phyloP scores from a whole-genome alignment of 35 echinoderm and acorn worm species.

The Acanthaster planci region DNA sequence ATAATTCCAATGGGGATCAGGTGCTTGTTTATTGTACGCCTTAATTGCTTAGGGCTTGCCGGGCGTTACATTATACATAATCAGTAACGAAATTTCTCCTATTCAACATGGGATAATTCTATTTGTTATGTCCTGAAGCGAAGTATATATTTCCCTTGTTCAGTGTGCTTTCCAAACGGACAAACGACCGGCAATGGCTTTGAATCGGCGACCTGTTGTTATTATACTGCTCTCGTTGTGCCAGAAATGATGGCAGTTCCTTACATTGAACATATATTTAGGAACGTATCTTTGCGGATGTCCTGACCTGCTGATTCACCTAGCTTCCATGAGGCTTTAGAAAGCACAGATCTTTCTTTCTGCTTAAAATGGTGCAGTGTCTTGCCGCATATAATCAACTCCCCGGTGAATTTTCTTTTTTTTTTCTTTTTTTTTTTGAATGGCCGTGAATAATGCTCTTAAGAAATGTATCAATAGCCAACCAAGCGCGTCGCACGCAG shows the following conservation, averaged over 20 bases:
- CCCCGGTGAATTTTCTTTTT: no score
- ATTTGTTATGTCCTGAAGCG: slow-evolving; percentile 5
- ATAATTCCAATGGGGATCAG: background rate
- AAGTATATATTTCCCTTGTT: background rate
- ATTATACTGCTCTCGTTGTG: no score
- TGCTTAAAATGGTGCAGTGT: background rate
- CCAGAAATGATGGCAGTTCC: no score
- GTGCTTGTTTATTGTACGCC: slow-evolving; percentile 10
- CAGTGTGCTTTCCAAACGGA: background rate
- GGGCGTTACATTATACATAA: background rate
- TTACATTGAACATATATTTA: no score
- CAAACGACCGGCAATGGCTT: background rate
- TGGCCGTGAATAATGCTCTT: background rate
- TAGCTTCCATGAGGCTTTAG: no score
- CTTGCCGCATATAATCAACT: background rate
- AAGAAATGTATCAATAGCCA: background rate
- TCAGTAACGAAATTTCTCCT: slow-evolving; percentile 11
- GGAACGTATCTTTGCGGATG: background rate
- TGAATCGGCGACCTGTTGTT: background rate
- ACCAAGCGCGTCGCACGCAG: slow-evolving; percentile 15
- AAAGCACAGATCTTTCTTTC: no score
- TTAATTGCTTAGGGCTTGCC: background rate
- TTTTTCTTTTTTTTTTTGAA: slow-evolving; percentile 5
- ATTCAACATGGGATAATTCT: background rate
- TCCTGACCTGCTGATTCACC: no score